These are phyloP conservation scores for Microplitis demolitor DNA, from an alignment of 1,140 invertebrate genomes.

Conservation along the genomic window DNA sequence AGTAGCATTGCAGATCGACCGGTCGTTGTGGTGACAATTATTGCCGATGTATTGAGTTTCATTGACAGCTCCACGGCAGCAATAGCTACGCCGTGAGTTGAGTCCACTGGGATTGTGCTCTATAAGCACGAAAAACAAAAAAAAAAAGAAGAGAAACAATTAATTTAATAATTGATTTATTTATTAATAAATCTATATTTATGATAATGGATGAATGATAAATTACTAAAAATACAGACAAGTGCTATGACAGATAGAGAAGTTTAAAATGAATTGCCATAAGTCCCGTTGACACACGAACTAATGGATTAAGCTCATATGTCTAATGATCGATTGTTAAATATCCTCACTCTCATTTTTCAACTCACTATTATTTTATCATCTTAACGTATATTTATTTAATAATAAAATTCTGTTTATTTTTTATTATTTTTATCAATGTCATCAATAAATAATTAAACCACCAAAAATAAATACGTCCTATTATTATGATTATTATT, in stretches of 20 bases:
- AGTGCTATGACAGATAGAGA: too few species aligned
- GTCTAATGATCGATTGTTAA: too few species aligned
- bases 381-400: too few species aligned
- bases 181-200: neutral
- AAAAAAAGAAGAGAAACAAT: neutral
- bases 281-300: too few species aligned
- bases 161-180: neutral
- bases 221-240: neutral
- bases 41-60: slow-evolving; percentile 78
- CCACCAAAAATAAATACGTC: too few species aligned
- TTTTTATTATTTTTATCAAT: too few species aligned
- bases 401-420: too few species aligned
- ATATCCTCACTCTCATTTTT: neutral
- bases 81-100: slow-evolving; percentile 78
- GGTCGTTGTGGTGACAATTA: slow-evolving; percentile 84
- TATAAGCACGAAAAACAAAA: slow-evolving; percentile 36
- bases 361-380: neutral
- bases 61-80: slow-evolving; percentile 83
- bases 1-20: slow-evolving; percentile 78
- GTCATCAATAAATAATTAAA: too few species aligned
- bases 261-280: too few species aligned
- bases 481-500: too few species aligned
- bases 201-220: neutral
- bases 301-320: too few species aligned
- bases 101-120: slow-evolving; percentile 67